Base-by-base conservation (phyloP, 1,140 invertebrate genomes). In the Drosophila quadrilineata region DNA sequence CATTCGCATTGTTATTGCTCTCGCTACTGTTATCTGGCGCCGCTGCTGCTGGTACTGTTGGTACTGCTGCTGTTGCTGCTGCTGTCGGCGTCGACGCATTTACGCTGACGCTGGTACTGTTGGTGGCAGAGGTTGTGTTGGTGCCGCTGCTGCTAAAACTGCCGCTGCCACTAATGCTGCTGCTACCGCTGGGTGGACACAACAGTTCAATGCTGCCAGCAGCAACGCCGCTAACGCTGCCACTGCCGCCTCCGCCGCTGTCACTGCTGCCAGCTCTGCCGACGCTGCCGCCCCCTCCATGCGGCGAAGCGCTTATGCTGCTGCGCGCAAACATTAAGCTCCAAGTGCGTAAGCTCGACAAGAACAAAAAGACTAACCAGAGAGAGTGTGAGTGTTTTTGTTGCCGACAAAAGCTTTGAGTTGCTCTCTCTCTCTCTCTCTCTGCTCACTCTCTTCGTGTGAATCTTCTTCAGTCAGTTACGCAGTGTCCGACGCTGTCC, bases 121-220 rank as follows among this genome's bases (percentile, higher is more conserved):
- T 65, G 0, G 59, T 76, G 19, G 43, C 71, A 36, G 52, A 41
- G n/a, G 29, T 50, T 64, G 70, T 77, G 63, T 71, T 63, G 6
- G 59, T 56, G 19, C 74, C 73, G 57, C 65, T 76, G 69, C 73
- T 86, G 69, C 77, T 77, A 12, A 71, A 72, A 31, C 68, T 84
- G 22, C 73, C 73, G 43, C 73, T 82, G 38, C 76, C 72, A 12
- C 74, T 82, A 22, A 72, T 75, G 28, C 79, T 84, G 65, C 77
- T 85, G 52, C 72, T 84, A 40, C 79, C 70, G 19, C 70, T 84
- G 14, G 77, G 79, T 40, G 79, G 77, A 62, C 72, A 73, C 21
- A 82, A 43, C 6, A 84, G 33, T 24, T 82, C 77, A 45, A 75
- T 75, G 68, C 77, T 82, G 35, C 66, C 75, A n/a, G 56, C 59